Evolutionary conservation across 2,113 vertebrate species (phyloP).

Genomic region (Nothobranchius kuhntae): DNA sequence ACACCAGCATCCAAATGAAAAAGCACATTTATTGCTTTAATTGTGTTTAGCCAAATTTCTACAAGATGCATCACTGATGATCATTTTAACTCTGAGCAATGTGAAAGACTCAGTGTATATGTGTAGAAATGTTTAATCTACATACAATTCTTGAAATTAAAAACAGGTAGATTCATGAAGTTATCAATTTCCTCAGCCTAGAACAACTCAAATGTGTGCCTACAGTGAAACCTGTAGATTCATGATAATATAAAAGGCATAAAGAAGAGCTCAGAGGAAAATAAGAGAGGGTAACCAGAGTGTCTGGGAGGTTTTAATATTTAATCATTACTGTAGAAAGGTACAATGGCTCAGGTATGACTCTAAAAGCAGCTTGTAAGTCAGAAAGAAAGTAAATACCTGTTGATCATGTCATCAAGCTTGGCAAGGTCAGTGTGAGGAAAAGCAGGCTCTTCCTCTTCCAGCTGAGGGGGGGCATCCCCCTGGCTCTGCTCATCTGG

Average conservation of each 20-base stretch:
- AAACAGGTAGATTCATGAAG: too few relatives aligned
- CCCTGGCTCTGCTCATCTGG: slow-evolving; percentile 93
- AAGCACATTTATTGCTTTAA: not conserved
- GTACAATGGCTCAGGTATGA: not conserved
- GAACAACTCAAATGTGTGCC: too few relatives aligned
- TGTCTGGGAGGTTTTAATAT: too few relatives aligned
- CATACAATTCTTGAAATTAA: too few relatives aligned
- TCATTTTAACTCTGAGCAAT: not conserved
- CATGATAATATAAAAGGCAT: too few relatives aligned
- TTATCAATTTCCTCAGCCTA: too few relatives aligned
- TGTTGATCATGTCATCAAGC: slow-evolving; percentile 99
- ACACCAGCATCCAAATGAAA: not conserved
- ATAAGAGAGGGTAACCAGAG: not conserved
- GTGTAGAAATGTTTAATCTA: slow-evolving; percentile 1
- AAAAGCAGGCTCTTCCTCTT: slow-evolving; percentile 99
- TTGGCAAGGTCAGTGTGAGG: slow-evolving; percentile 99
- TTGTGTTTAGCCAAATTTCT: not conserved
- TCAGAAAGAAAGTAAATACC: slow-evolving; percentile 65
- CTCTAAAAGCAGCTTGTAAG: not conserved
- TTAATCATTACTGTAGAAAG: too few relatives aligned
- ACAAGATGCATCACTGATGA: not conserved
- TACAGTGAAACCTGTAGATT: too few relatives aligned
- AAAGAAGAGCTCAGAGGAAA: not conserved
- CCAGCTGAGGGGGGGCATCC: slow-evolving; percentile 90
- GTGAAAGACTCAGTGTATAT: slow-evolving; percentile 4